Base-by-base conservation (phyloP, 2,888 invertebrate genomes). In the Sinohyriopsis cumingii region DNA sequence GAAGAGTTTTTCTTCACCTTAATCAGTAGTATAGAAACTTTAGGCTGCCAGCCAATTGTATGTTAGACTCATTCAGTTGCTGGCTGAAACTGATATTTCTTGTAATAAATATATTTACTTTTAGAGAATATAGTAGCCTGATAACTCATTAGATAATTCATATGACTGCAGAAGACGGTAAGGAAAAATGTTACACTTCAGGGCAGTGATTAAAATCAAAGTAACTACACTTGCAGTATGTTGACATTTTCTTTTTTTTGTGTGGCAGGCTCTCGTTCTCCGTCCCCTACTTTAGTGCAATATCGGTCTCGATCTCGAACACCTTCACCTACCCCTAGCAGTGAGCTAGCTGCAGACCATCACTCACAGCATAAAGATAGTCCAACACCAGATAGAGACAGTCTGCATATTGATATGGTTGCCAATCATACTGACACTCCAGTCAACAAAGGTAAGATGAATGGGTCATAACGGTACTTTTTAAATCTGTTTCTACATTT, bases 301-400 rank as follows among this genome's bases (percentile, higher is more conserved):
- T 72, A 71, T 65, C 63, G 64, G 70, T 57, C 68, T 79, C 81
- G 72, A 69, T 84, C 79, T 60, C 69, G 82, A 24, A 81, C 84
- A 54, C 84, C 85, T 19, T 87, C 87, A 28, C 86, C 86, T 9
- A 78, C 81, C 65, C 87, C 86, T 19, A 77, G 79, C 18, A 78
- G 80, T 69, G 83, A 84, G 68, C 70, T 86, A 60, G 78, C 83
- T 19, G 80, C 79, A 12, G 81, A 83, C 53, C 68, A 69, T 33
- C 71, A 67, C 25, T 72, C 75, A 59, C 79, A 76, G 33, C 81
- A 81, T 63, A 87, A 87, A 69, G 86, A 85, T 77, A 86, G 87
- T 63, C 86, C 85, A 59, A 88, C 88, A 19, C 87, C 88, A 24
- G 88, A 89, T 76, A 74, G 87, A 55, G 87, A 88, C 72, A 87